Evolutionary conservation across 2,888 invertebrate genomes (phyloP), one percentile per base, ranked within the genome.

Genomic region (Abrostola triplasia): DNA sequence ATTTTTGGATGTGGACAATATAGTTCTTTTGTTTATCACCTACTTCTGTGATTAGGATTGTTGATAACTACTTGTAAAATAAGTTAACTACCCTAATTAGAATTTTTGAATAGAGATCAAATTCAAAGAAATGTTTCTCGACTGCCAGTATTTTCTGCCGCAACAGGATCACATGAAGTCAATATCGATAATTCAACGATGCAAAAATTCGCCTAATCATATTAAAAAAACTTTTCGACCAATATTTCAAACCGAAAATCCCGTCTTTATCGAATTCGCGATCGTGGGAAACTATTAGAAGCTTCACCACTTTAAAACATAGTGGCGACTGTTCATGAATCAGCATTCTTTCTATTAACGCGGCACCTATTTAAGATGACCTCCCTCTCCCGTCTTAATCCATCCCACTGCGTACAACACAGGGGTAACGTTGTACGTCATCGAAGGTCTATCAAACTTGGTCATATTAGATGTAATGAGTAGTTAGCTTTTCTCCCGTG

Each of bases 401-500:
- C 24, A 5, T 37, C 64, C 2, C 38, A 53, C 55, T 24, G 35
- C 5, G 37, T 38, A n/a, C 24, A 38, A 40, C 53, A n/a, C 54
- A 50, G 37, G 36, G 48, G 55, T 53, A 9, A 9, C 6, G 1
- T 6, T 7, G 47, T 53, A 44, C 6, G 12, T 49, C 40, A n/a
- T 42, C 10, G 59, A 51, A 75, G 88, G n/a, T 87, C 89, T 67
- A 24, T 0, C 7, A 58, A 69, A 5, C 11, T 36, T 88, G 89
- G 92, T 80, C 84, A 77, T 81, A 83, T 82, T 83, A 84, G 67
- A 66, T 66, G 69, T 92, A 93, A 94, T 92, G 91, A 90, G 89
- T 89, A 92, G 93, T 92, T 91, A 90, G 88, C 88, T 90, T 92
- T 90, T 92, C 90, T 89, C 79, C 77, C 84, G 83, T 84, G 89